Evolutionary conservation across 2,113 vertebrate species (phyloP).

Genomic region (Apistogramma diplotaenia): DNA sequence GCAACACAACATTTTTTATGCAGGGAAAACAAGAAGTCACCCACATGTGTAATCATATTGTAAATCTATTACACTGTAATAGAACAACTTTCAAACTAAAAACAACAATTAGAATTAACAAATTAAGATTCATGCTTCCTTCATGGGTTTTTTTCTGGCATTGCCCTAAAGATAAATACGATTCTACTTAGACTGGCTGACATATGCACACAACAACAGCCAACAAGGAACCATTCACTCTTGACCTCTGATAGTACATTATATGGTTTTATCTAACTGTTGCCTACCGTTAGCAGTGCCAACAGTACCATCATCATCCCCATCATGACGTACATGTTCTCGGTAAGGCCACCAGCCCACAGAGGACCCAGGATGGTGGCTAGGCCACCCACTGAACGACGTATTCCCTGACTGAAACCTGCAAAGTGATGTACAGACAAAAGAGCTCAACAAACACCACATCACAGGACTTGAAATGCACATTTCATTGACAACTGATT

Average conservation of each 20-base stretch:
- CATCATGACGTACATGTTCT: constrained; percentile 82
- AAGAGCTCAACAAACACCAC: neutral
- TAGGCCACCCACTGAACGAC: constrained; percentile 82
- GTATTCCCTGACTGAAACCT: constrained; percentile 85
- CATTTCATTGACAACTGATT: neutral
- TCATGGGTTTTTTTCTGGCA: neutral
- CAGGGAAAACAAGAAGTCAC: neutral
- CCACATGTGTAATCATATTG: neutral
- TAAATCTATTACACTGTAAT: neutral
- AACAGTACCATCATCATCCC: constrained; percentile 83
- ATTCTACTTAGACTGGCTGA: neutral
- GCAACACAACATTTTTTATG: neutral
- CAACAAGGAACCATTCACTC: neutral
- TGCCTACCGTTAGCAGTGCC: constrained; percentile 74
- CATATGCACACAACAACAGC: neutral
- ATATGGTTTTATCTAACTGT: neutral
- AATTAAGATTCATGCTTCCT: neutral
- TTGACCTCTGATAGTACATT: neutral
- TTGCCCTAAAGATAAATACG: neutral
- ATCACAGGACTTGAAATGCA: neutral
- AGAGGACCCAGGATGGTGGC: constrained; percentile 85
- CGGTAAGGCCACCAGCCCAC: constrained; percentile 82
- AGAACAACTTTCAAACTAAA: neutral
- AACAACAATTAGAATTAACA: neutral
- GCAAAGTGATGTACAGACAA: neutral